These are phyloP conservation scores for Okapia johnstoni DNA, from an alignment of 2,113 vertebrate genomes.

Conservation along the genomic window DNA sequence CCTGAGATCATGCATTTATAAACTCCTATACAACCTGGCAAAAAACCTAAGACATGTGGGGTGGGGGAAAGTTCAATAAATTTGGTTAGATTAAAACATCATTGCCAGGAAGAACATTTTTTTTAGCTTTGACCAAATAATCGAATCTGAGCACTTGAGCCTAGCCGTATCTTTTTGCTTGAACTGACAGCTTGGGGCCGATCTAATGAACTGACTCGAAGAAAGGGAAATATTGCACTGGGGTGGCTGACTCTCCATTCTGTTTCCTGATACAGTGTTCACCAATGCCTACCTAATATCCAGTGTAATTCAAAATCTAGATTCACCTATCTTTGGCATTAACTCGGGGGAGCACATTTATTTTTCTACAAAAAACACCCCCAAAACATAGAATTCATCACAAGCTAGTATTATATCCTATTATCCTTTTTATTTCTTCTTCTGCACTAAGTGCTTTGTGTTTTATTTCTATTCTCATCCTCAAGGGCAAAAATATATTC, in stretches of 20 bases:
- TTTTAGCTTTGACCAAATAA: neutral
- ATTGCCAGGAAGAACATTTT: conserved; percentile 1
- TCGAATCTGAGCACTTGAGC: neutral
- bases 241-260: neutral
- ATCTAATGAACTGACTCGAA: neutral
- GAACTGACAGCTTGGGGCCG: conserved; percentile 33
- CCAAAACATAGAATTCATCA: neutral
- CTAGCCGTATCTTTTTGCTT: neutral
- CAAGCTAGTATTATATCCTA: neutral
- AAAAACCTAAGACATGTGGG: neutral
- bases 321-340: neutral
- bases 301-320: neutral
- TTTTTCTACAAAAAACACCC: neutral
- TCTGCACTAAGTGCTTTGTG: neutral
- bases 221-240: neutral
- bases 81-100: conserved; percentile 1
- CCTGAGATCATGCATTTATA: neutral
- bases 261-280: neutral
- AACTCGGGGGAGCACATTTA: neutral
- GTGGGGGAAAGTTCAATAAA: neutral
- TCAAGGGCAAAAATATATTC: neutral
- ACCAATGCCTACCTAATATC: neutral
- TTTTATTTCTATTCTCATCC: neutral
- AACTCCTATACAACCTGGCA: neutral
- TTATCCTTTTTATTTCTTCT: neutral